Base-by-base conservation (phyloP, 2,113 vertebrate species). In the Centrocercus urophasianus region DNA sequence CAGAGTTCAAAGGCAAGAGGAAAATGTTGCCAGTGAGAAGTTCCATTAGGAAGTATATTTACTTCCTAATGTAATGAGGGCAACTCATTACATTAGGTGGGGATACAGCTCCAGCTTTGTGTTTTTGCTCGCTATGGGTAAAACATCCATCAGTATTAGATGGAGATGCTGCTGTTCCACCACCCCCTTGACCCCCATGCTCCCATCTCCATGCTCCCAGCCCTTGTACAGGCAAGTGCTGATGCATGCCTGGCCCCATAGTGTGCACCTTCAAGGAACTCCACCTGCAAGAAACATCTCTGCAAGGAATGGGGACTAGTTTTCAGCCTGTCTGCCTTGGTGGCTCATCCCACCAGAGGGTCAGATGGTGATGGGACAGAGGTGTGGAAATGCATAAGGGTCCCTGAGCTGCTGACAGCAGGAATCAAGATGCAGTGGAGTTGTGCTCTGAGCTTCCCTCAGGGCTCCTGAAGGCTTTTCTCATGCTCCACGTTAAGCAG, bases 361-460 rank as follows among this genome's bases (percentile, higher is more conserved):
- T 45, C 20, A 32, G 42, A 67, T 67, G 65, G 42, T 43, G 32
- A 5, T n/a, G 42, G 65, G 65, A 67, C 12, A 20, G 38, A n/a
- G 65, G 30, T 20, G 4, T 28, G 8, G 43, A 22, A 13, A 2
- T 67, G 30, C 42, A 45, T 13, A 24, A 10, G 21, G 42, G 65
- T 21, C 21, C 52, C 47, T 1, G 3, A 0, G 0, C 17, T 47
- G 43, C 34, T 0, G 0, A 56, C 2, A 3, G 8, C 1, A 4
- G 16, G 21, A 32, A 72, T 32, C 38, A 52, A 79, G 42, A 11
- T 47, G 47, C 10, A 13, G 1, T 11, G 5, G 19, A 85, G 25
- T 1, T 1, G 1, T 13, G 22, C 17, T 16, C 8, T 27, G 57
- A 45, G 22, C 24, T 83, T 83, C n/a, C 8, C 1, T 1, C 36